A percentile compares a stretch with the other conserved stretches of the same genome.
Conservation (phyloP, 2,113 vertebrate genomes). For the Hemiscyllium ocellatum region DNA sequence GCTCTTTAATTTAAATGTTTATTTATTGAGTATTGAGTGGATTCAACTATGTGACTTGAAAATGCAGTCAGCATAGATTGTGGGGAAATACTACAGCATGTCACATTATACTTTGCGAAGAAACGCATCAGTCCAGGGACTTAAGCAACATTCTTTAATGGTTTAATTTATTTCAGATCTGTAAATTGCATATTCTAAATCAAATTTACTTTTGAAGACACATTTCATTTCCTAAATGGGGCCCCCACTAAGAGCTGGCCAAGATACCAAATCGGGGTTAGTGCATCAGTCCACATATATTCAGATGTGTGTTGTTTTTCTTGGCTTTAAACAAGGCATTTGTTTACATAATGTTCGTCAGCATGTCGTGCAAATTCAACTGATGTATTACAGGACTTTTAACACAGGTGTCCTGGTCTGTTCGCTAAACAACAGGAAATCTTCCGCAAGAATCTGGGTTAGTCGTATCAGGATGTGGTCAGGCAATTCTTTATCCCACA, state of each 20-base stretch:
- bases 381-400: conserved; percentile 24
- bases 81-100: background rate
- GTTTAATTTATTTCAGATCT: conserved; percentile 12
- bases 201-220: background rate
- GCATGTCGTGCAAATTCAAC: conserved; percentile 30
- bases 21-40: background rate
- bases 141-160: background rate
- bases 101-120: background rate
- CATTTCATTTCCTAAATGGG: background rate
- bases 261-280: background rate
- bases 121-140: background rate
- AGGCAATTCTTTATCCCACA: background rate
- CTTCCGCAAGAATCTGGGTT: background rate
- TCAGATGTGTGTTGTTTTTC: conserved; percentile 9
- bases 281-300: background rate
- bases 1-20: background rate
- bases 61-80: background rate
- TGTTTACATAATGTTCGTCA: conserved; percentile 21
- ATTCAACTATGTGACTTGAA: background rate
- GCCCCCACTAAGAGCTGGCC: conserved; percentile 14
- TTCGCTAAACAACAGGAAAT: conserved; percentile 19
- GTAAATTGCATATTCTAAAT: background rate
- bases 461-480: conserved; percentile 31
- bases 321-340: conserved; percentile 11
- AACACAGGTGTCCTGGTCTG: conserved; percentile 32